Percentiles rank a stretch among this genome's conserved stretches.
These are phyloP conservation scores for Aeoliscus strigatus DNA, from an alignment of 2,797 vertebrate genomes.

Conservation along the genomic window DNA sequence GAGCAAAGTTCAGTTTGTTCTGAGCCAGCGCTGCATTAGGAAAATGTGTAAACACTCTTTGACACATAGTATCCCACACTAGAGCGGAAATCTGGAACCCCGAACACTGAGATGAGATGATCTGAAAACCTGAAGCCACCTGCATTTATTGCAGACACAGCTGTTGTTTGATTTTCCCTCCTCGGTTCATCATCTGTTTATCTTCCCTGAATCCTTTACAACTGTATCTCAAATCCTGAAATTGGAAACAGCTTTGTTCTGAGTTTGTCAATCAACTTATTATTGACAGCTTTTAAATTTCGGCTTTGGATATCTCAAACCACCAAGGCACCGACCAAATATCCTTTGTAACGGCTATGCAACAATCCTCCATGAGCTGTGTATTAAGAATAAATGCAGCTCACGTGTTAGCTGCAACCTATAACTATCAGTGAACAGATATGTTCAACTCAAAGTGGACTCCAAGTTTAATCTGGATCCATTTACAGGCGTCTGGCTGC, in stretches of 20 bases:
- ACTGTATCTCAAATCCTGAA: too few relatives aligned
- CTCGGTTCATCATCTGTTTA: constrained; percentile 39
- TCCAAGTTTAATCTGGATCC: constrained; percentile 14
- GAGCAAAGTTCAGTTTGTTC: constrained; percentile 4
- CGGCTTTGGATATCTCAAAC: too few relatives aligned
- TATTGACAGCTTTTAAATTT: too few relatives aligned
- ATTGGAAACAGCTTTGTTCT: too few relatives aligned
- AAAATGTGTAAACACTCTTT: neutral
- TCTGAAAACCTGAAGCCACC: constrained; percentile 30
- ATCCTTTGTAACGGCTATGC: too few relatives aligned
- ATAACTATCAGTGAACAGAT: too few relatives aligned
- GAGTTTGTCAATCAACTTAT: too few relatives aligned
- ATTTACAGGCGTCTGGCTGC: constrained; percentile 12
- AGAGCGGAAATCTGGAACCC: constrained; percentile 9
- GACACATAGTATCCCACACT: neutral
- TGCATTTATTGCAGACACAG: constrained; percentile 9
- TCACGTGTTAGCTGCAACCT: constrained; percentile 18
- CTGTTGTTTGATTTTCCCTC: constrained; percentile 23
- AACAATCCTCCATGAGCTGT: too few relatives aligned
- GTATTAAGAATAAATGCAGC: too few relatives aligned
- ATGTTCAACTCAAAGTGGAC: constrained; percentile 13
- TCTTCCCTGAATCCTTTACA: constrained; percentile 40
- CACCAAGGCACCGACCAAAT: too few relatives aligned
- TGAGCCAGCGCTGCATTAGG: constrained; percentile 1
- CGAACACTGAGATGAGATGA: constrained; percentile 16